phyloP scores from a whole-genome alignment of 2,888 invertebrate species.

The Aplocera efformata region DNA sequence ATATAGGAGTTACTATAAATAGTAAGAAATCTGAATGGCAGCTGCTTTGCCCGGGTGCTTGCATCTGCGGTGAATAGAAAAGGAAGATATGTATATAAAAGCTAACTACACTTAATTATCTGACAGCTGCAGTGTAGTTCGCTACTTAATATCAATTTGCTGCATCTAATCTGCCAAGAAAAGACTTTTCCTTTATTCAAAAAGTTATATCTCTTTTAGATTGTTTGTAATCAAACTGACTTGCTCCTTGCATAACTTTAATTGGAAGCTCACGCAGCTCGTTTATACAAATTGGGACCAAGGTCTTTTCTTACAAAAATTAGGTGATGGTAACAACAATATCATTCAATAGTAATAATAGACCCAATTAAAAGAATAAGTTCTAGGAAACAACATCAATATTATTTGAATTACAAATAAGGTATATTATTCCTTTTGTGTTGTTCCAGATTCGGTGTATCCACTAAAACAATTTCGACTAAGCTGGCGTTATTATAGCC shows the following conservation, averaged over 20 bases:
- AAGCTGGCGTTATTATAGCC: slow-evolving; percentile 45
- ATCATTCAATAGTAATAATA: no score
- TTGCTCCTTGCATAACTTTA: slow-evolving; percentile 24
- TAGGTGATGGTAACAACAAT: slow-evolving; percentile 9
- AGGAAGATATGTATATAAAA: slow-evolving; percentile 14
- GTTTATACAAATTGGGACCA: slow-evolving; percentile 27
- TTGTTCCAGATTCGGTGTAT: slow-evolving; percentile 43
- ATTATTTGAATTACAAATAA: neutral
- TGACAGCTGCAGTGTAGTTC: slow-evolving; percentile 20
- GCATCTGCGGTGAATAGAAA: slow-evolving; percentile 19
- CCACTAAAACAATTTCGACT: slow-evolving; percentile 16
- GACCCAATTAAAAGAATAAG: no score
- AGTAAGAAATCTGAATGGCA: slow-evolving; percentile 21
- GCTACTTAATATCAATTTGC: slow-evolving; percentile 12
- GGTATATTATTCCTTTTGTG: slow-evolving; percentile 10
- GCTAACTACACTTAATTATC: slow-evolving; percentile 12
- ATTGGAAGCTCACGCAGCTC: slow-evolving; percentile 24
- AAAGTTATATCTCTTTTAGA: slow-evolving; percentile 3
- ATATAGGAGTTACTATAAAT: no score
- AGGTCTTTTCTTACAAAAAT: slow-evolving; percentile 25
- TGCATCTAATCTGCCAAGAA: slow-evolving; percentile 15
- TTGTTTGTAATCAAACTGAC: slow-evolving; percentile 7
- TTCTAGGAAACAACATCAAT: neutral
- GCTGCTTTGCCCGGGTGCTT: slow-evolving; percentile 20
- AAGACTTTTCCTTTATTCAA: slow-evolving; percentile 6